These are phyloP conservation scores for Aricia artaxerxes DNA, from an alignment of 2,888 invertebrate genomes.

Conservation along the genomic window DNA sequence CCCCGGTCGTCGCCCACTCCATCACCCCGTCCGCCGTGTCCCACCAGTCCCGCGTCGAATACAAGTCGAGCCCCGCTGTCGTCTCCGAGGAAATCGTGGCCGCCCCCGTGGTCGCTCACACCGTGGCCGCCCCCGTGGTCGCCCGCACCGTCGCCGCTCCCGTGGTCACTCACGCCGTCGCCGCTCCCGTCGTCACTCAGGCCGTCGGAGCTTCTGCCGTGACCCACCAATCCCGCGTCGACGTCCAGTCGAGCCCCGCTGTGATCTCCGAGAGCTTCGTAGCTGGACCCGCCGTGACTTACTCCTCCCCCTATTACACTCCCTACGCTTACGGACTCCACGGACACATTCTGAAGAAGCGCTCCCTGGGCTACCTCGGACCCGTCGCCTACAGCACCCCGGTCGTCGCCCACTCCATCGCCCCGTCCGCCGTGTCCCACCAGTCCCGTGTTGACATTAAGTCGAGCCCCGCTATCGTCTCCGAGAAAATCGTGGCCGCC, in stretches of 20 bases:
- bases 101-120: constrained; percentile 40
- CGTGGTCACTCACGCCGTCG: constrained; percentile 46
- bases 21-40: constrained; percentile 48
- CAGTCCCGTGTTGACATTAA: constrained; percentile 67
- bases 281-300: constrained; percentile 43
- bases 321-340: constrained; percentile 45
- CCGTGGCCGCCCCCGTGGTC: constrained; percentile 40
- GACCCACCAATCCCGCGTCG: constrained; percentile 77
- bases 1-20: constrained; percentile 50
- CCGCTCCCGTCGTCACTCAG: constrained; percentile 47
- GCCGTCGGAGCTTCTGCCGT: constrained; percentile 65
- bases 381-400: constrained; percentile 47
- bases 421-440: constrained; percentile 68
- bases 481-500: constrained; percentile 45
- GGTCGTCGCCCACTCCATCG: constrained; percentile 51
- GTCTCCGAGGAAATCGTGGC: constrained; percentile 47
- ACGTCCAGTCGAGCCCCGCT: constrained; percentile 46
- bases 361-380: constrained; percentile 44
- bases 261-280: constrained; percentile 40
- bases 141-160: not conserved
- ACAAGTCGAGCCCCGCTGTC: constrained; percentile 38
- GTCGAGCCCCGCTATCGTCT: constrained; percentile 53
- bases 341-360: constrained; percentile 58
- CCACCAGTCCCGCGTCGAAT: constrained; percentile 44
- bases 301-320: constrained; percentile 42